Evolutionary conservation across 1,140 invertebrate species (phyloP).

Genomic region (Lepidurus packardi): DNA sequence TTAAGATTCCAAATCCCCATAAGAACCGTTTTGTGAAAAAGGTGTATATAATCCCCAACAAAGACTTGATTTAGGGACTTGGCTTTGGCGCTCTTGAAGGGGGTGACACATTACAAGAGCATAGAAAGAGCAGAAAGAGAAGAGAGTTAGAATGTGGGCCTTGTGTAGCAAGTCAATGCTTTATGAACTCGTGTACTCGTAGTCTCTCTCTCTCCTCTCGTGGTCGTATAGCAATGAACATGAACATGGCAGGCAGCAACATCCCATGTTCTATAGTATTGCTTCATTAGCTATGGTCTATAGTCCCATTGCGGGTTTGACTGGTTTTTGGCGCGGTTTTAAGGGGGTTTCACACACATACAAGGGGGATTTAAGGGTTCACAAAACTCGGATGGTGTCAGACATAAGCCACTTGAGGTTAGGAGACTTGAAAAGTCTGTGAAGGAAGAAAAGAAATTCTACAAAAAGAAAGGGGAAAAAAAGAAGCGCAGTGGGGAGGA

Average conservation of each 20-base stretch:
- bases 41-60: slow-evolving; percentile 19
- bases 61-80: slow-evolving; percentile 22
- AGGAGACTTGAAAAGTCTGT: not conserved
- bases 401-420: slow-evolving; percentile 18
- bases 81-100: slow-evolving; percentile 1
- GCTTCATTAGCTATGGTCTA: slow-evolving; percentile 19
- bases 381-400: not conserved
- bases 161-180: slow-evolving; percentile 18
- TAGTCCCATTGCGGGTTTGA: slow-evolving; percentile 13
- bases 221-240: not conserved
- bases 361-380: slow-evolving; percentile 1
- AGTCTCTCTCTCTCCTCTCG: not conserved
- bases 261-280: not conserved
- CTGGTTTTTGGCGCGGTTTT: not conserved
- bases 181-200: not conserved
- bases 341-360: not conserved
- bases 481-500: not conserved
- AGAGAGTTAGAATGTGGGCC: not conserved
- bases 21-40: not conserved
- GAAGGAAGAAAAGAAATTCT: slow-evolving; percentile 3
- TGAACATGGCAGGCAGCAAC: not conserved
- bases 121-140: not conserved
- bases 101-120: slow-evolving; percentile 8
- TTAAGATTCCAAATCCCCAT: no score
- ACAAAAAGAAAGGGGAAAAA: not conserved